These are phyloP conservation scores for Papilio demoleus DNA, from an alignment of 2,888 invertebrate genomes.

Conservation along the genomic window DNA sequence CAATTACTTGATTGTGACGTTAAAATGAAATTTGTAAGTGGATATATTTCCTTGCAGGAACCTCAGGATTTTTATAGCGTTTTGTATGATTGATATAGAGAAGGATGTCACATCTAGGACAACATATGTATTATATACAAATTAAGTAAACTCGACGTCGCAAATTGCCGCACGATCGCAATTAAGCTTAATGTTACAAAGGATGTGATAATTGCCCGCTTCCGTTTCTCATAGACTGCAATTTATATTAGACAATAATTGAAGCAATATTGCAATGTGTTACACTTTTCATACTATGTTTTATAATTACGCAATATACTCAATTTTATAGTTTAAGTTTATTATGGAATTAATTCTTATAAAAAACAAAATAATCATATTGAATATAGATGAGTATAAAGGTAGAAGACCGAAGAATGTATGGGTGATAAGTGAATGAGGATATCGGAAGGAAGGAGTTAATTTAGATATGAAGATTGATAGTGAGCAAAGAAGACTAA, in stretches of 20 bases:
- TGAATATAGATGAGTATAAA: background rate
- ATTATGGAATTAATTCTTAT: too few species aligned
- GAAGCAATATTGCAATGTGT: constrained; percentile 25
- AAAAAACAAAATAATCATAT: too few species aligned
- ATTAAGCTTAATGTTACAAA: constrained; percentile 38
- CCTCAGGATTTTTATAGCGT: background rate
- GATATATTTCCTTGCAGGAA: background rate
- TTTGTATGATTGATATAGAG: background rate
- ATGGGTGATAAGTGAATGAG: too few species aligned
- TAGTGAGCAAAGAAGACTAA: background rate
- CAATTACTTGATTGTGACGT: too few species aligned
- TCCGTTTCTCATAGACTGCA: constrained; percentile 45
- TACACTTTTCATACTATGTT: background rate
- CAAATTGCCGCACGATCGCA: constrained; percentile 35
- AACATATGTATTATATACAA: background rate
- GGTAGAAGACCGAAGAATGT: background rate
- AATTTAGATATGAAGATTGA: background rate
- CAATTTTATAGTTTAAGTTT: too few species aligned
- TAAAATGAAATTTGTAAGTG: too few species aligned
- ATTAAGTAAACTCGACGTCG: constrained; percentile 29
- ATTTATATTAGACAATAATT: constrained; percentile 41
- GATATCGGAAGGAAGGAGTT: background rate
- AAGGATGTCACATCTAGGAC: background rate
- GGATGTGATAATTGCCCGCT: constrained; percentile 48
- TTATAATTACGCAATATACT: background rate